Percentiles rank a stretch among this genome's conserved stretches.
Evolutionary conservation across 2,888 invertebrate species (phyloP).

Genomic region (Himalopsyche tibetana): DNA sequence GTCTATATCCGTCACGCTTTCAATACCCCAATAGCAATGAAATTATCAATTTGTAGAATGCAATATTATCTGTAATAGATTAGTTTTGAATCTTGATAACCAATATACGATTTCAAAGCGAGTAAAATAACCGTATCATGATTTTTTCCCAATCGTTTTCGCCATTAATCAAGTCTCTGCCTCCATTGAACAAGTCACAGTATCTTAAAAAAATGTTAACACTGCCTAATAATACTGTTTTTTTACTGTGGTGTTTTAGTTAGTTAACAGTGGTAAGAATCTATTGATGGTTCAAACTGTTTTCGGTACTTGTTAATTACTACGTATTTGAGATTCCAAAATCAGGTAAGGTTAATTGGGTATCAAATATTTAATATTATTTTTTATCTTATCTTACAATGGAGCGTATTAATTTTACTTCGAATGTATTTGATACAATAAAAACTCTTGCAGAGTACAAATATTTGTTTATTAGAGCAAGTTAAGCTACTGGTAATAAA

Average conservation of each 20-base stretch:
- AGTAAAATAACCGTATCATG: conserved; percentile 19
- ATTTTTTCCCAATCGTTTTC: not conserved
- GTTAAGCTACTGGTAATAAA: too few species aligned
- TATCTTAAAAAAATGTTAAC: not conserved
- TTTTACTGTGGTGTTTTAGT: not conserved
- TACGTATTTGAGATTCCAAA: not conserved
- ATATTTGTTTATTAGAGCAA: too few species aligned
- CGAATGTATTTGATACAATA: too few species aligned
- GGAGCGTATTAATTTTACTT: too few species aligned
- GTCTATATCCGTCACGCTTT: too few species aligned
- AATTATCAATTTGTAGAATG: too few species aligned
- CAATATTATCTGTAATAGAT: too few species aligned
- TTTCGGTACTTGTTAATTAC: conserved; percentile 26
- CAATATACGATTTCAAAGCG: not conserved
- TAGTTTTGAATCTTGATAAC: not conserved
- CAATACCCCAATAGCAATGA: too few species aligned
- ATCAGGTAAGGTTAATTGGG: not conserved
- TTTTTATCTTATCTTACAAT: too few species aligned
- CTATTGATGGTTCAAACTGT: conserved; percentile 9
- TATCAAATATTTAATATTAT: too few species aligned
- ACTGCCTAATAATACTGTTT: not conserved
- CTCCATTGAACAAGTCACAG: conserved; percentile 15
- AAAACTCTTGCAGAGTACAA: too few species aligned
- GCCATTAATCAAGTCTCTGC: conserved; percentile 15
- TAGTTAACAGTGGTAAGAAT: not conserved